Evolutionary conservation across 2,113 vertebrate genomes (phyloP).

Genomic region (Corythaixoides concolor): DNA sequence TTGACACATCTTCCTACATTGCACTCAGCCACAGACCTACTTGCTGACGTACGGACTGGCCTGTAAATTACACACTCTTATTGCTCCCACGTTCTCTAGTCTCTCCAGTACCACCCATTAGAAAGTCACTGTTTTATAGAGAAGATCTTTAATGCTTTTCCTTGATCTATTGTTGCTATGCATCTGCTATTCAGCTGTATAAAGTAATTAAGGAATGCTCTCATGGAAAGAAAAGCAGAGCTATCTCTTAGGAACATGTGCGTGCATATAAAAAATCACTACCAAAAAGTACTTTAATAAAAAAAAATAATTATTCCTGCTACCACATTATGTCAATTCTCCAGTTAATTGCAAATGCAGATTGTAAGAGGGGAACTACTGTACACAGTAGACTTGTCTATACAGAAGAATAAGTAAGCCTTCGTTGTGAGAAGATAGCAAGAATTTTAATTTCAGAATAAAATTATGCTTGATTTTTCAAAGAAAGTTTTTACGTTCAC

Average conservation of each 20-base stretch:
- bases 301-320: background rate
- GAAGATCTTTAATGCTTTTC: background rate
- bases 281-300: background rate
- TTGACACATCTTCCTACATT: background rate
- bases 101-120: background rate
- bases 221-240: background rate
- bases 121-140: background rate
- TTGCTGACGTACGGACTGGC: background rate
- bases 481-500: background rate
- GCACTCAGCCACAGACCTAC: background rate
- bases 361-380: background rate
- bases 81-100: constrained; percentile 21
- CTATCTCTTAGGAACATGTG: background rate
- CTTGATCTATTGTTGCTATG: constrained; percentile 5
- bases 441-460: background rate
- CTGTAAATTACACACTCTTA: constrained; percentile 53
- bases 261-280: constrained; percentile 3
- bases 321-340: background rate
- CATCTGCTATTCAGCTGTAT: constrained; percentile 30
- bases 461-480: background rate
- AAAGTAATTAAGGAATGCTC: constrained; percentile 32
- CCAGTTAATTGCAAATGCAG: constrained; percentile 13
- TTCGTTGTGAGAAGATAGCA: background rate
- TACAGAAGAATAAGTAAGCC: background rate
- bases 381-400: background rate